These are phyloP conservation scores for Garrulus glandarius DNA, from an alignment of 2,797 vertebrate species.

Conservation along the genomic window DNA sequence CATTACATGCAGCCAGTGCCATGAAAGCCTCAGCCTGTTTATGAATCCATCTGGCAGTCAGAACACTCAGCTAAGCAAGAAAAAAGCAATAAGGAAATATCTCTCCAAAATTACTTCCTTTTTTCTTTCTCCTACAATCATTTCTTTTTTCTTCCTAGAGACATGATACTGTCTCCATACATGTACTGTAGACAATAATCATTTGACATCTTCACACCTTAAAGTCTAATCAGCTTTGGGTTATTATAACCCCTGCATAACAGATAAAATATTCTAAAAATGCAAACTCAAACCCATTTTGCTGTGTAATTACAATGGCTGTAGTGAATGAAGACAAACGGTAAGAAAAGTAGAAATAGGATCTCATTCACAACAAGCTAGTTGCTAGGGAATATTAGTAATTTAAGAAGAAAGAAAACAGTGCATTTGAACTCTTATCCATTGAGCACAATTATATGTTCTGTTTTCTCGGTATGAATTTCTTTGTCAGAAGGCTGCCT, in stretches of 20 bases:
- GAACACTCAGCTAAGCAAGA: background rate
- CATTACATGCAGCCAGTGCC: background rate
- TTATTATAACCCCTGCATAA: background rate
- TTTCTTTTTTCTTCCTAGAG: background rate
- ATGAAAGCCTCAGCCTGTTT: background rate
- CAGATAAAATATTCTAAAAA: slow-evolving; percentile 12
- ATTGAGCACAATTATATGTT: background rate
- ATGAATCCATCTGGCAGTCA: slow-evolving; percentile 22
- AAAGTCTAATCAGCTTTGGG: background rate
- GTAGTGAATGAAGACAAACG: slow-evolving; percentile 31
- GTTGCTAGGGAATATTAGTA: slow-evolving; percentile 2
- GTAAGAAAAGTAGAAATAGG: background rate
- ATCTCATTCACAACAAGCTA: background rate
- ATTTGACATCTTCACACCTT: slow-evolving; percentile 8
- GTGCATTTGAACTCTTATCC: background rate
- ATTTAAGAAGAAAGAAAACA: slow-evolving; percentile 15
- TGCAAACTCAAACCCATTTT: background rate
- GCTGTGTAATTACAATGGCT: background rate
- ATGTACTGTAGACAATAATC: background rate
- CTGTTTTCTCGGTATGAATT: background rate
- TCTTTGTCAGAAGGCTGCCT: background rate
- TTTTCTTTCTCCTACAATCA: background rate
- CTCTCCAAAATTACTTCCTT: background rate
- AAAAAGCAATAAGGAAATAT: background rate
- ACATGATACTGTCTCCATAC: background rate